A percentile compares a stretch with the other conserved stretches of the same genome.
These are phyloP conservation scores for Cirrhinus mrigala DNA, from an alignment of 2,797 vertebrate genomes.

Conservation along the genomic window DNA sequence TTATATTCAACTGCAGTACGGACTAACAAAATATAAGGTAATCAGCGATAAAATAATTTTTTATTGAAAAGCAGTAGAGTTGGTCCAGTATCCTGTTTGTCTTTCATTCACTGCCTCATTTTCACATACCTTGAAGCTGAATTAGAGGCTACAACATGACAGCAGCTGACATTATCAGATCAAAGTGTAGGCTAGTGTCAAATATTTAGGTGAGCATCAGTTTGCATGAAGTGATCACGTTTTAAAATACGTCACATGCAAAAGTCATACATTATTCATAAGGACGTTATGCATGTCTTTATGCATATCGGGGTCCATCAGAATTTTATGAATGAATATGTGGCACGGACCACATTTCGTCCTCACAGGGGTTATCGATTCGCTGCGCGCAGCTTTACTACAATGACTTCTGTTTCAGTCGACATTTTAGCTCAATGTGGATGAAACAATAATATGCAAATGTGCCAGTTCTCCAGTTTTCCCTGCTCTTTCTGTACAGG, in stretches of 20 bases:
- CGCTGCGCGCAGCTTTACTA: background rate
- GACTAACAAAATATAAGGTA: background rate
- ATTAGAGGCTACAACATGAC: background rate
- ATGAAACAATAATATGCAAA: background rate
- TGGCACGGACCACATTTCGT: constrained; percentile 49
- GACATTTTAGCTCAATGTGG: background rate
- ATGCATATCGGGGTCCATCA: constrained; percentile 40
- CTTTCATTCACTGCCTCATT: background rate
- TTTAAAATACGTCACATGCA: background rate
- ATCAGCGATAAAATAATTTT: background rate
- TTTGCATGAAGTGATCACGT: background rate
- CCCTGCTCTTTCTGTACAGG: constrained; percentile 53
- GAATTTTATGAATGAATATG: constrained; percentile 71
- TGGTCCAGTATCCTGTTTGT: background rate
- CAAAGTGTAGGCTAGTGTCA: background rate
- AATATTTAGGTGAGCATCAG: background rate
- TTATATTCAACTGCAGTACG: background rate
- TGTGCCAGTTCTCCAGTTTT: rapidly evolving
- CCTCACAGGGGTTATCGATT: background rate
- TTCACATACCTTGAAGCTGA: too few relatives aligned
- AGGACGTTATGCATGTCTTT: constrained; percentile 10
- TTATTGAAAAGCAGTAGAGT: background rate
- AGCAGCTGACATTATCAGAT: background rate
- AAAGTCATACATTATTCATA: background rate
- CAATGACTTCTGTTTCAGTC: background rate